Base-by-base conservation (phyloP, 2,888 invertebrate species). In the Vannuccia rotundouncinata region DNA sequence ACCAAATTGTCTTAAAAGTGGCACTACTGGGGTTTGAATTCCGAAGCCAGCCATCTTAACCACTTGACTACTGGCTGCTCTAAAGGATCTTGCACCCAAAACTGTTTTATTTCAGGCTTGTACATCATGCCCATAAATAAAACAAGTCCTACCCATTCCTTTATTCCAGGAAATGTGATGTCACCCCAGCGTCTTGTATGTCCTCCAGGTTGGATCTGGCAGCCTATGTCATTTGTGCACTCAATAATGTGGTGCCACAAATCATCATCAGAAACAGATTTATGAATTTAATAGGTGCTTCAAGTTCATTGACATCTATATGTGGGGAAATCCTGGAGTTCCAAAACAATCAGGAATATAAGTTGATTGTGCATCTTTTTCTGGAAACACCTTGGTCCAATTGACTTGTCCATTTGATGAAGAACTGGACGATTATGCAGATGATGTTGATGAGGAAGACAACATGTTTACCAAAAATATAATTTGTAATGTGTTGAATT, bases 41-140 rank as follows among this genome's bases (percentile, higher is more conserved):
- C n/a, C n/a, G n/a, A n/a, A n/a, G n/a, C n/a, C n/a, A n/a, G n/a
- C n/a, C n/a, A n/a, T n/a, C n/a, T n/a, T n/a, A n/a, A n/a, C n/a
- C n/a, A n/a, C n/a, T n/a, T n/a, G n/a, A n/a, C n/a, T n/a, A n/a
- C n/a, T n/a, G n/a, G n/a, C n/a, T n/a, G n/a, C n/a, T n/a, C n/a
- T n/a, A n/a, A n/a, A n/a, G 66, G 66, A 66, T 66, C 66, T 5
- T 27, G 25, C 2, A 22, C 13, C 66, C 66, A 66, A 27, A 22
- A 66, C 66, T 66, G 66, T 22, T 22, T 66, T n/a, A 66, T 66
- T 66, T 66, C 66, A n/a, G 66, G 66, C 66, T 66, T 66, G 66
- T 66, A 66, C 2, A 27, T 66, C 66, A 66, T 66, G 2, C 22
- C 66, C 66, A 66, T 66, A 22, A 13, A 66, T 27, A 66, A 22